Evolutionary conservation across 2,888 invertebrate genomes (phyloP).

Genomic region (Pollenia labialis): DNA sequence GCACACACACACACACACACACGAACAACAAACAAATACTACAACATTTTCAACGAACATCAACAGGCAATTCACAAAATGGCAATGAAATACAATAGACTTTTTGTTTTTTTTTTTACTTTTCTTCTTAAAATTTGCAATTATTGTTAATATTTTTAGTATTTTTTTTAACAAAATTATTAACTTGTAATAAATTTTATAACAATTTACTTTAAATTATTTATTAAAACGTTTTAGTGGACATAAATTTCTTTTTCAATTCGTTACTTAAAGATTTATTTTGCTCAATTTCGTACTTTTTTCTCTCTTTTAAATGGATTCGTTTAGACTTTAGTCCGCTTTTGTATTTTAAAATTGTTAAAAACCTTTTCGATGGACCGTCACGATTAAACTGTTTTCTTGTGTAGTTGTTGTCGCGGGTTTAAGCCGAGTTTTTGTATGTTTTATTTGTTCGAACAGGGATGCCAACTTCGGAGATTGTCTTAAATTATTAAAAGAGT

Average conservation of each 20-base stretch:
- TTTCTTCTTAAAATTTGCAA: neutral
- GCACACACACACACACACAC: neutral
- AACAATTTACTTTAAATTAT: neutral
- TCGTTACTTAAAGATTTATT: neutral
- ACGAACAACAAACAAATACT: neutral
- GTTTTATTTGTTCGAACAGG: slow-evolving; percentile 17
- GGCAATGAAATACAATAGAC: slow-evolving; percentile 66
- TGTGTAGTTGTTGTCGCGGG: slow-evolving; percentile 51
- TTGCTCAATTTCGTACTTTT: slow-evolving; percentile 49
- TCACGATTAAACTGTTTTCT: slow-evolving; percentile 69
- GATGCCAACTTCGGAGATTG: slow-evolving; percentile 24
- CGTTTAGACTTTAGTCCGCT: slow-evolving; percentile 6
- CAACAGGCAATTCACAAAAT: slow-evolving; percentile 66
- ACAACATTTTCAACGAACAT: slow-evolving; percentile 23
- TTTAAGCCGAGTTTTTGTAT: slow-evolving; percentile 65
- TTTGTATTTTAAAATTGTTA: slow-evolving; percentile 15
- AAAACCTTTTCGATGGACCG: slow-evolving; percentile 64
- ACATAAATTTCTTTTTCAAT: neutral
- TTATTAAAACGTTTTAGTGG: neutral
- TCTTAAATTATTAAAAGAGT: neutral
- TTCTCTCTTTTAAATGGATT: slow-evolving; percentile 18
- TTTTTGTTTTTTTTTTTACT: neutral
- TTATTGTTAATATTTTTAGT: neutral
- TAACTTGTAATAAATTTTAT: neutral
- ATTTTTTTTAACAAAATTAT: neutral